Conservation (phyloP, 2,888 invertebrate genomes). For the Thera obeliscata region DNA sequence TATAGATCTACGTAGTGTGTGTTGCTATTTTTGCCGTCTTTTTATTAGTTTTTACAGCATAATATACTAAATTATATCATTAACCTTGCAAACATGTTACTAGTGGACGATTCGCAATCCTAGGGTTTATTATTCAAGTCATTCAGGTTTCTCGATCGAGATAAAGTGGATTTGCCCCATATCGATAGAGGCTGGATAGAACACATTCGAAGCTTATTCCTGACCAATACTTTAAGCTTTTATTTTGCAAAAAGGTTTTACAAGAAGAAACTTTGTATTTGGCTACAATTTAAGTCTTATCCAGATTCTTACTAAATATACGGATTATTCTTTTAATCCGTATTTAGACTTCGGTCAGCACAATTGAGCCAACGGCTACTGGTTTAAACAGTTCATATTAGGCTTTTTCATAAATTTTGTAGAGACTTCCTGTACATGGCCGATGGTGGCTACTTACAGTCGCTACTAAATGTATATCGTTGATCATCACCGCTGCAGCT, state of each 20-base stretch:
- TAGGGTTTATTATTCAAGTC: constrained; percentile 22
- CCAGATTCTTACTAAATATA: no score
- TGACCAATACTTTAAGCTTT: constrained; percentile 6
- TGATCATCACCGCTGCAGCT: no score
- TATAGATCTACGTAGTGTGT: not conserved
- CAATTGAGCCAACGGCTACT: no score
- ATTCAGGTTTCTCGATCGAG: constrained; percentile 28
- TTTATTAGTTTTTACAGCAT: not conserved
- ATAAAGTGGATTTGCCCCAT: constrained; percentile 27
- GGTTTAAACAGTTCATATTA: no score
- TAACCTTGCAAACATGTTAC: not conserved
- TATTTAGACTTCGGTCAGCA: no score
- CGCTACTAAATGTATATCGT: no score
- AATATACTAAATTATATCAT: not conserved
- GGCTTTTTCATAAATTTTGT: no score
- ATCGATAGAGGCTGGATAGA: constrained; percentile 15
- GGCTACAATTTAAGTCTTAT: no score
- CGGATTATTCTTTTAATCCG: no score
- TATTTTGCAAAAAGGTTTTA: not conserved
- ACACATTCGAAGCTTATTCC: constrained; percentile 5
- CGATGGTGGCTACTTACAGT: no score
- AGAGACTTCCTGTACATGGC: no score
- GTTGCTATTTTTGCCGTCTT: not conserved
- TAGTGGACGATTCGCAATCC: constrained; percentile 9
- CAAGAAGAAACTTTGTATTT: not conserved